Evolutionary conservation across 2,113 vertebrate genomes (phyloP).

Genomic region (Trachemys scripta): DNA sequence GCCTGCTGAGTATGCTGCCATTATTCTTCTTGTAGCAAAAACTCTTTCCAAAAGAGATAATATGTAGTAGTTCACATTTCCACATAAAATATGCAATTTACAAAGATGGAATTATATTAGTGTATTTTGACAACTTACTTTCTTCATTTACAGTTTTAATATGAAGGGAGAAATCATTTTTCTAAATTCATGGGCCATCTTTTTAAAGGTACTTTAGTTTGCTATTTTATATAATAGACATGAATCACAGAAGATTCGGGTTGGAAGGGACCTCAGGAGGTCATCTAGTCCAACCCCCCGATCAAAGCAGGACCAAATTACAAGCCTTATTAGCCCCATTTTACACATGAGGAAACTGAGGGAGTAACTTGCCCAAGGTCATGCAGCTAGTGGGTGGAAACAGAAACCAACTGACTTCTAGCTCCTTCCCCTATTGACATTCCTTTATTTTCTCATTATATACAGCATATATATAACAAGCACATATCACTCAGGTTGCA

Average conservation of each 20-base stretch:
- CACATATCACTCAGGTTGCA: not conserved
- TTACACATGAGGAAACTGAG: constrained; percentile 18
- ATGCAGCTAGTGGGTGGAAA: not conserved
- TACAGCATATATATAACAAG: not conserved
- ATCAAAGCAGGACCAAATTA: not conserved
- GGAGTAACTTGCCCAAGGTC: constrained; percentile 18
- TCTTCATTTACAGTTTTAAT: not conserved
- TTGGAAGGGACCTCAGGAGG: too few species aligned
- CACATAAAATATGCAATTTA: not conserved
- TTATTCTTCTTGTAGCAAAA: constrained; percentile 65
- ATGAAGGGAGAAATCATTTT: not conserved
- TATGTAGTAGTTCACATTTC: constrained; percentile 28
- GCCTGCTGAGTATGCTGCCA: constrained; percentile 69
- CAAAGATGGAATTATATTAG: not conserved
- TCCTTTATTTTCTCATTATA: accelerated
- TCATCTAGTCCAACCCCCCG: too few species aligned
- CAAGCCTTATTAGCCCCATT: constrained; percentile 59
- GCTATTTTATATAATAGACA: constrained; percentile 45
- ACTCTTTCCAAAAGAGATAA: constrained; percentile 53
- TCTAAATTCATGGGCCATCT: not conserved
- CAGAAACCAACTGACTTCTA: not conserved
- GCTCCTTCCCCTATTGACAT: not conserved
- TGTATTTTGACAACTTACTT: not conserved
- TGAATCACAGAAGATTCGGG: not conserved
- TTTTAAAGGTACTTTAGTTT: constrained; percentile 24